Conservation (phyloP, 2,113 vertebrate species). For the Tyto alba region DNA sequence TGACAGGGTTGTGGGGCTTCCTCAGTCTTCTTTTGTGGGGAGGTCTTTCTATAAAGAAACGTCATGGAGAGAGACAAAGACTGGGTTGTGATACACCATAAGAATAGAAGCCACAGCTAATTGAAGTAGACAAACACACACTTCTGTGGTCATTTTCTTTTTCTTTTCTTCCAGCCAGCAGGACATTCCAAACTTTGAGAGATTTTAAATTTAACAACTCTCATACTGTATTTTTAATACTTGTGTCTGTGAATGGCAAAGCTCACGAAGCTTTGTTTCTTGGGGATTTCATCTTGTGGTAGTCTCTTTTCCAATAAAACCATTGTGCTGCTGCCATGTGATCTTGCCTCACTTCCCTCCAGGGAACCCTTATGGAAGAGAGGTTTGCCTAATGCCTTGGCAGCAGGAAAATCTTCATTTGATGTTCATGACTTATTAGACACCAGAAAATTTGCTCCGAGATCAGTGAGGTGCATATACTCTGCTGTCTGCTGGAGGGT, state of each 20-base stretch:
- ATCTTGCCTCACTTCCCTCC: background rate
- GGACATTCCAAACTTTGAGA: background rate
- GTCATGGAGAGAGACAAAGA: background rate
- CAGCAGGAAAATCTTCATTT: background rate
- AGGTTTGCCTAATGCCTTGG: background rate
- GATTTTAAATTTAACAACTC: background rate
- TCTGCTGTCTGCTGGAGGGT: background rate
- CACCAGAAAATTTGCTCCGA: background rate
- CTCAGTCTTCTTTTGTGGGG: background rate
- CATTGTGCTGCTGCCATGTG: background rate
- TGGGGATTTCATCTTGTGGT: background rate
- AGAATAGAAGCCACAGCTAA: background rate
- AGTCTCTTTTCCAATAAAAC: background rate
- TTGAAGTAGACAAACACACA: background rate
- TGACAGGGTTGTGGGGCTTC: background rate
- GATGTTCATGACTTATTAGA: background rate
- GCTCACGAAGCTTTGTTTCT: background rate
- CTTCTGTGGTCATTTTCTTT: background rate
- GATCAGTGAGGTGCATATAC: background rate
- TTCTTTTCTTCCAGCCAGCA: background rate
- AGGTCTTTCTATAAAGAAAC: background rate
- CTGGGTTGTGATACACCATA: background rate
- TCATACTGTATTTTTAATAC: background rate
- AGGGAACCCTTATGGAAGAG: background rate
- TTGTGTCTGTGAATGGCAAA: background rate